Evolutionary conservation across 2,797 vertebrate species (phyloP).

Genomic region (Rhabdophis nuchalis): DNA sequence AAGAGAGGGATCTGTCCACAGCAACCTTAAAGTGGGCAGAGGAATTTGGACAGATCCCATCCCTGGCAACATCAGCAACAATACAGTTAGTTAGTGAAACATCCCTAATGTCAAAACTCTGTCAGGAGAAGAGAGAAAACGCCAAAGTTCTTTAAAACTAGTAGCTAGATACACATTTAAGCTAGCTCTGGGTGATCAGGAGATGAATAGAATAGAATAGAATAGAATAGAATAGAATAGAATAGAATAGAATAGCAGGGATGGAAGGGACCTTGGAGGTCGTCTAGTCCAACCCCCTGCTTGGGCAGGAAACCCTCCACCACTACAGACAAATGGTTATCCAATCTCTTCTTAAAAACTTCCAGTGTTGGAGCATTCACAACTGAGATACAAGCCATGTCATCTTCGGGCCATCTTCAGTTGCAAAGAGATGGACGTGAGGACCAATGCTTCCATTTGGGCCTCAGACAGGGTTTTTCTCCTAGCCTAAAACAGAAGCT

Average conservation of each 20-base stretch:
- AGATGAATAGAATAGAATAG: neutral
- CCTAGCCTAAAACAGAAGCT: neutral
- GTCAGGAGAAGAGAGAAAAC: neutral
- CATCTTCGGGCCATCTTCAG: neutral
- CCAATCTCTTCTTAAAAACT: too few species aligned
- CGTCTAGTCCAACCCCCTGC: too few species aligned
- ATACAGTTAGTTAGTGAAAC: neutral
- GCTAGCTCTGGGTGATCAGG: neutral
- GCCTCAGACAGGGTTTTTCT: neutral
- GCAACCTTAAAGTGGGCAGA: neutral
- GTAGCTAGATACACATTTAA: neutral
- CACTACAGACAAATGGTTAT: too few species aligned
- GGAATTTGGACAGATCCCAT: neutral
- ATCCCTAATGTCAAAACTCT: neutral
- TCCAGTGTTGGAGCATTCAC: too few species aligned
- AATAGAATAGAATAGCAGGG: too few species aligned
- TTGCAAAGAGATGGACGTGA: neutral
- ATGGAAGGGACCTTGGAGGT: too few species aligned
- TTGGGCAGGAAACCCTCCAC: too few species aligned
- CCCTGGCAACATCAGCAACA: neutral
- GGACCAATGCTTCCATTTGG: neutral
- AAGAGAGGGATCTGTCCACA: neutral
- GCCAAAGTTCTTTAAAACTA: neutral
- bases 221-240: too few species aligned
- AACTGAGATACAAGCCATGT: neutral